Conservation (phyloP, 2,113 vertebrate species). For the Eclectus roratus region DNA sequence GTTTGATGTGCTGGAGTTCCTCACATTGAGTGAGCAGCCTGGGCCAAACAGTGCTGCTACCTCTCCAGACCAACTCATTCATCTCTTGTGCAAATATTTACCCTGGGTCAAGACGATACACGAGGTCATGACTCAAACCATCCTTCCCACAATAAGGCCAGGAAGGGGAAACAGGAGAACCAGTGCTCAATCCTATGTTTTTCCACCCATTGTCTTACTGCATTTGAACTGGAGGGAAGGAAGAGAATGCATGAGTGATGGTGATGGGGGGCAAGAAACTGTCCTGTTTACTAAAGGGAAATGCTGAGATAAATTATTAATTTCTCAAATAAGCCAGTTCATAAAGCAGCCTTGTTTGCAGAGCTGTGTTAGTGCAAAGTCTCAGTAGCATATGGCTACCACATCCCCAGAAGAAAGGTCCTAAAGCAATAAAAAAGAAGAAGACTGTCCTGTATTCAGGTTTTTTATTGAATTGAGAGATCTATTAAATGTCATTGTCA, state of each 20-base stretch:
- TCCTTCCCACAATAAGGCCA: neutral
- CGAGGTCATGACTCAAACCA: neutral
- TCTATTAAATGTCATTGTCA: neutral
- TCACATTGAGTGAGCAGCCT: neutral
- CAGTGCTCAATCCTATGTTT: neutral
- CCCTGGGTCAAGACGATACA: neutral
- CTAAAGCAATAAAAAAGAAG: neutral
- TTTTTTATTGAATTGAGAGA: neutral
- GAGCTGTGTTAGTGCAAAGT: neutral
- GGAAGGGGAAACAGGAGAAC: accelerated
- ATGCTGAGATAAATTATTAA: neutral
- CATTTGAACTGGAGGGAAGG: neutral
- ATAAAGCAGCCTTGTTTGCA: neutral
- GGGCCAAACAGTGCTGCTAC: neutral
- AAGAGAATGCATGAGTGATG: neutral
- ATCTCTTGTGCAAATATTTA: neutral
- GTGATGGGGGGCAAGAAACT: neutral
- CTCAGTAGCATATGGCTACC: neutral
- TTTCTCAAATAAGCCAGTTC: neutral
- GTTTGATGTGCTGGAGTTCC: neutral
- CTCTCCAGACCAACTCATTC: neutral
- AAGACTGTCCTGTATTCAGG: neutral
- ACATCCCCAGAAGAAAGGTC: neutral
- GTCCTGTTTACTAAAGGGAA: neutral
- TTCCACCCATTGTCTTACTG: neutral